Percentiles rank a stretch among this genome's conserved stretches.
Evolutionary conservation across 2,113 vertebrate genomes (phyloP).

Genomic region (Physeter macrocephalus): DNA sequence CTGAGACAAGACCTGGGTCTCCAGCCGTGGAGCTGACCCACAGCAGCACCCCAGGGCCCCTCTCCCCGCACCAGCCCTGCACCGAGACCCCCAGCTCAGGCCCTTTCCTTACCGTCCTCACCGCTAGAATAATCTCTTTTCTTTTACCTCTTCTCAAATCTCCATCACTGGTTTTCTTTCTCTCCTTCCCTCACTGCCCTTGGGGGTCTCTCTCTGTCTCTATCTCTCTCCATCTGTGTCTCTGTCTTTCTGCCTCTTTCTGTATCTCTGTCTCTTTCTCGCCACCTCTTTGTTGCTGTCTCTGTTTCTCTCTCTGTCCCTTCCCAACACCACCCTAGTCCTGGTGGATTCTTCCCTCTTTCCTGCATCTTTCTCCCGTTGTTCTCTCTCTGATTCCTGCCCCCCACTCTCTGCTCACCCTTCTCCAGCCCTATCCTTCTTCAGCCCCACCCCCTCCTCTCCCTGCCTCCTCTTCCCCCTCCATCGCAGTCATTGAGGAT

Average conservation of each 20-base stretch:
- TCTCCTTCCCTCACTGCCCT: no score
- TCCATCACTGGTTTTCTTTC: background rate
- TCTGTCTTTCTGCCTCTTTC: background rate
- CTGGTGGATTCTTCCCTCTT: background rate
- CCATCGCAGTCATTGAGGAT: fast-evolving
- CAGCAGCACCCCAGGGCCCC: fast-evolving
- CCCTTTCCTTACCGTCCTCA: background rate
- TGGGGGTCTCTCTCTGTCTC: background rate
- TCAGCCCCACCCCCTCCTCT: background rate
- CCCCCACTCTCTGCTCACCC: background rate
- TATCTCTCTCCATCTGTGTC: background rate
- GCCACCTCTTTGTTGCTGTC: no score
- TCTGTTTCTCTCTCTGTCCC: background rate
- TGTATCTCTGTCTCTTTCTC: background rate
- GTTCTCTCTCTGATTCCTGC: background rate
- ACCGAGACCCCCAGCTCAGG: background rate
- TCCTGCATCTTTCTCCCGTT: fast-evolving
- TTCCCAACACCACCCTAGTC: no score
- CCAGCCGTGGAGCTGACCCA: background rate
- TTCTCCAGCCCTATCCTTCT: background rate
- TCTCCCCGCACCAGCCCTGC: no score
- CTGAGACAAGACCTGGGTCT: background rate
- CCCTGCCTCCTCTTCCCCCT: background rate
- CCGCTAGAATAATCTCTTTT: background rate
- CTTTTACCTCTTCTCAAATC: background rate